phyloP scores from a whole-genome alignment of 2,113 vertebrate genomes.

The Microtus ochrogaster region DNA sequence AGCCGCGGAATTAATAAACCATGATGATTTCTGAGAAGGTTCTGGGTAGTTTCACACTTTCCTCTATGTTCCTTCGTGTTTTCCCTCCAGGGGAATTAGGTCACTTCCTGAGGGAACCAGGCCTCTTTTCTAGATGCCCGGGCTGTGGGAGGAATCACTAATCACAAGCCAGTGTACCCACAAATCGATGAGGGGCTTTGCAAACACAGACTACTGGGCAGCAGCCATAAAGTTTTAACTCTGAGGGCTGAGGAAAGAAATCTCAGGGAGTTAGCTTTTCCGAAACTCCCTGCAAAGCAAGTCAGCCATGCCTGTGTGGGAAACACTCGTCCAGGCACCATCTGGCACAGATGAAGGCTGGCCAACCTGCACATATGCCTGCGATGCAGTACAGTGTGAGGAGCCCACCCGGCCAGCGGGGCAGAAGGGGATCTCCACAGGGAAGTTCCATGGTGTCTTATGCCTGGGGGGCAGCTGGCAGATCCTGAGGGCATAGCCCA shows the following conservation, averaged over 20 bases:
- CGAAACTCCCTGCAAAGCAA: slow-evolving; percentile 11
- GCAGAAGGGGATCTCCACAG: slow-evolving; percentile 54
- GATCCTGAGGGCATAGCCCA: neutral
- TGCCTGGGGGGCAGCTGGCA: neutral
- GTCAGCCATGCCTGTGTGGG: neutral
- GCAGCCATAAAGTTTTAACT: slow-evolving; percentile 30
- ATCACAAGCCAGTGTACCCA: neutral
- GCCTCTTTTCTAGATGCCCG: neutral
- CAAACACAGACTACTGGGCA: neutral
- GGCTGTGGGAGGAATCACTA: neutral
- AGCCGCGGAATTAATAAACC: neutral
- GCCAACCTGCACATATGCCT: neutral
- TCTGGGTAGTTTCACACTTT: slow-evolving; percentile 12
- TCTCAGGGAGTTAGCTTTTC: neutral
- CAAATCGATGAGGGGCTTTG: neutral
- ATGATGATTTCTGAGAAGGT: neutral
- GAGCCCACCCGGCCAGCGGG: neutral
- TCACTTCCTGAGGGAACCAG: neutral
- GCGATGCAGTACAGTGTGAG: neutral
- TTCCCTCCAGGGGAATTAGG: neutral
- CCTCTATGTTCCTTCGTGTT: slow-evolving; percentile 7
- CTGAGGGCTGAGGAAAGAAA: neutral
- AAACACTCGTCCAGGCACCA: neutral
- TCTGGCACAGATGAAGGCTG: neutral
- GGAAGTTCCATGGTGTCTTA: slow-evolving; percentile 5